These are phyloP conservation scores for Plecturocebus donacophilus DNA, from an alignment of 2,113 vertebrate species.

Conservation along the genomic window DNA sequence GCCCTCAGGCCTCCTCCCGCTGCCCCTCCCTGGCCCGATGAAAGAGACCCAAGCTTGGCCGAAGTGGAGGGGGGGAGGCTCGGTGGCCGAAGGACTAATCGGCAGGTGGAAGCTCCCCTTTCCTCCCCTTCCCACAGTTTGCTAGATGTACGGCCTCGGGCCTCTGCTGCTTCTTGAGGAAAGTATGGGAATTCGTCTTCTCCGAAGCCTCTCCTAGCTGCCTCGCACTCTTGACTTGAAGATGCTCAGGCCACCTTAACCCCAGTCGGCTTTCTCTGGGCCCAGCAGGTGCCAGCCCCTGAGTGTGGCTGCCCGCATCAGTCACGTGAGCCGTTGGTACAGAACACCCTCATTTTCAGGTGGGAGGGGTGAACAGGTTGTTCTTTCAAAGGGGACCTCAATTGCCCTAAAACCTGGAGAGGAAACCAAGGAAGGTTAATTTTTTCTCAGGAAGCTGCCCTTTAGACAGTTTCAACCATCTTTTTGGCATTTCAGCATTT, in stretches of 20 bases:
- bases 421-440: background rate
- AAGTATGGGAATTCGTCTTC: background rate
- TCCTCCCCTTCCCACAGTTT: too few relatives aligned
- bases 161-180: background rate
- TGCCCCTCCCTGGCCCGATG: background rate
- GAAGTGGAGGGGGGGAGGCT: background rate
- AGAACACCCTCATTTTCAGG: background rate
- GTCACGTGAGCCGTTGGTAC: background rate
- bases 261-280: background rate
- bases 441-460: background rate
- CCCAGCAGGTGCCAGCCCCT: background rate
- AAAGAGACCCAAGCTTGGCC: background rate
- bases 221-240: background rate
- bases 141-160: background rate
- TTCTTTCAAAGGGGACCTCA: background rate
- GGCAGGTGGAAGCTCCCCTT: background rate
- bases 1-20: background rate
- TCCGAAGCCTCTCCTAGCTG: background rate
- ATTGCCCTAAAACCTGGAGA: background rate
- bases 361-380: background rate
- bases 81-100: rapidly evolving
- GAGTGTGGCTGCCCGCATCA: background rate
- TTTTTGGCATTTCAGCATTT: background rate
- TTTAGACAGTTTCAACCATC: background rate
- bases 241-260: background rate